Base-by-base conservation (phyloP, 2,113 vertebrate genomes). In the Hippoglossus stenolepis region DNA sequence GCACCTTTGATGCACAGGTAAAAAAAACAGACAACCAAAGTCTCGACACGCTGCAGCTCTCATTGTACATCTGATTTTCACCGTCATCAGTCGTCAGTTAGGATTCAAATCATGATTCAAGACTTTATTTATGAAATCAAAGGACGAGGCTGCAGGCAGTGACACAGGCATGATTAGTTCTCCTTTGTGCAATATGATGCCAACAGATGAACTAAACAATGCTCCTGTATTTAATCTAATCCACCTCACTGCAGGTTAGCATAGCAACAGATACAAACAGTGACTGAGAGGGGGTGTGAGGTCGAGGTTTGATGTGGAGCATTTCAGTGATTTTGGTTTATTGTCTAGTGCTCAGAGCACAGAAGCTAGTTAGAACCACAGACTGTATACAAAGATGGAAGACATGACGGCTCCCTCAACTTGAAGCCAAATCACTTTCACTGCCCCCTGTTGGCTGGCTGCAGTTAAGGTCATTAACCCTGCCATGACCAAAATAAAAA, bases 1-100 rank as follows among this genome's bases (percentile, higher is more conserved):
- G 98, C 82, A 99, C 97, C 0, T 99, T 99, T 79, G 98, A 99
- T 83, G 98, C 98, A 78, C 98, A 99, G 97, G 98, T 99, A 35
- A 82, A 23, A 82, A 23, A 11, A 57, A 6, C 18, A 53, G 2
- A 54, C 45, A 15, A n/a, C 20, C 51, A 10, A 54, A n/a, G 51
- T 54, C 18, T 10, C 6, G 0, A 3, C 51, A 54, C 51, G 8
- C 51, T 54, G 8, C 7, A 17, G 51, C 51, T 54, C 45, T 6
- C 14, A 45, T 7, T n/a, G 49, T 20, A 6, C 49, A 21, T 20
- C 51, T 21, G 18, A 7, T n/a, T 20, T 54, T 54, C 9, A 54
- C 2, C 0, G 47, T 20, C 47, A 51, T 45, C 2, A 45, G 43
- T 45, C 4, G 49, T 51, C 18, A 20, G 49, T 3, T 6, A 51